Conservation (phyloP, 1,140 invertebrate species). For the Berghia stephanieae region DNA sequence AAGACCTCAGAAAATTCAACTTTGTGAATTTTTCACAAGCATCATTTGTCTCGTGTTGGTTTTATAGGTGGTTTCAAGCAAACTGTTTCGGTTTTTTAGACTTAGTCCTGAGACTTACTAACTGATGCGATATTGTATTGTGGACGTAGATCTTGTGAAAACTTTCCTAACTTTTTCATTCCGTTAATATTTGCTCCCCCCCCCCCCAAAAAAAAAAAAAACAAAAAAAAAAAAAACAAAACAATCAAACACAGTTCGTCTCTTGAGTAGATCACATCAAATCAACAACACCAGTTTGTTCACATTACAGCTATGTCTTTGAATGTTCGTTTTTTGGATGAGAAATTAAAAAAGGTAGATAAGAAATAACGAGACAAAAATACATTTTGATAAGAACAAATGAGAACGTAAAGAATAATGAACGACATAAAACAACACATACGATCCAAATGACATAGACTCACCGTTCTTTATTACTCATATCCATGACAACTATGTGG, state of each 20-base stretch:
- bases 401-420: not conserved
- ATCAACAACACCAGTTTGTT: too few species aligned
- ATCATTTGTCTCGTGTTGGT: too few species aligned
- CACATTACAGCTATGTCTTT: too few species aligned
- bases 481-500: constrained; percentile 67
- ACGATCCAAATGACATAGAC: not conserved
- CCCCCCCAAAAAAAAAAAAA: not conserved
- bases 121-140: too few species aligned
- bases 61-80: too few species aligned
- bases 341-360: not conserved
- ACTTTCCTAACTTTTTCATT: not conserved
- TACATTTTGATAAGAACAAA: not conserved
- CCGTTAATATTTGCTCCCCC: not conserved
- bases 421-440: not conserved
- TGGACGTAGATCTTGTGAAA: too few species aligned
- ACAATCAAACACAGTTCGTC: not conserved
- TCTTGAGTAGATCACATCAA: not conserved
- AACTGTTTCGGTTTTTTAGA: too few species aligned
- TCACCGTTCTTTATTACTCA: constrained; percentile 63
- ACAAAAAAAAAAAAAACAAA: not conserved
- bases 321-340: not conserved
- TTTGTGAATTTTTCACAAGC: too few species aligned
- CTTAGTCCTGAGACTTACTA: too few species aligned
- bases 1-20: too few species aligned
- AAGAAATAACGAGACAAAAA: not conserved